A percentile compares a stretch with the other conserved stretches of the same genome.
These are phyloP conservation scores for Tipula unca DNA, from an alignment of 2,888 invertebrate species.

Conservation along the genomic window DNA sequence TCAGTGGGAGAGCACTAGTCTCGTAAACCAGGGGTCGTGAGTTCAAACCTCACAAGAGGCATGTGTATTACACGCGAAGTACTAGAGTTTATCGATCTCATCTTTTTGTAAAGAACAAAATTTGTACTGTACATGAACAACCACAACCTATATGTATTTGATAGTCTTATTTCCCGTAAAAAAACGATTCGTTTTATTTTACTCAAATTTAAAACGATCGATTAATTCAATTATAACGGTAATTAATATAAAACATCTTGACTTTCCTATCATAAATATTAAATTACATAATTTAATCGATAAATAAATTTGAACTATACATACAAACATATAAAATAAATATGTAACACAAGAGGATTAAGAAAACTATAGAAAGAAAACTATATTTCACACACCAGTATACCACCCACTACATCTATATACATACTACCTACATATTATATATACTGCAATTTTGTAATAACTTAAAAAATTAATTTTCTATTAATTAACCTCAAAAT, in stretches of 20 bases:
- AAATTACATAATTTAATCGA: background rate
- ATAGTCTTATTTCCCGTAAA: background rate
- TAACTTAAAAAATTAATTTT: background rate
- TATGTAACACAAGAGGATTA: background rate
- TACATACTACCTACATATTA: background rate
- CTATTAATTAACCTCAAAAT: background rate
- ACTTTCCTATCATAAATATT: background rate
- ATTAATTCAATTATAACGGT: background rate
- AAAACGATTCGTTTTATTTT: background rate
- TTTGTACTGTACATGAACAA: background rate
- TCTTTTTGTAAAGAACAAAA: background rate
- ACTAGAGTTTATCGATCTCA: background rate
- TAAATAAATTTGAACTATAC: background rate
- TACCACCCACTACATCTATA: background rate
- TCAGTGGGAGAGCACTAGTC: constrained; percentile 25
- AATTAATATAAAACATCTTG: background rate
- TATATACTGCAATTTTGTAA: background rate
- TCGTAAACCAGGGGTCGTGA: constrained; percentile 22
- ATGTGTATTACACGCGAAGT: background rate
- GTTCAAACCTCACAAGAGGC: constrained; percentile 22
- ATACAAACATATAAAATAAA: background rate
- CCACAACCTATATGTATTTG: background rate
- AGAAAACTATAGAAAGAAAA: background rate
- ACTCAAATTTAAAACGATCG: background rate
- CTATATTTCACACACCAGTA: background rate